Conservation (phyloP, 2,797 vertebrate species). For the Manis javanica region DNA sequence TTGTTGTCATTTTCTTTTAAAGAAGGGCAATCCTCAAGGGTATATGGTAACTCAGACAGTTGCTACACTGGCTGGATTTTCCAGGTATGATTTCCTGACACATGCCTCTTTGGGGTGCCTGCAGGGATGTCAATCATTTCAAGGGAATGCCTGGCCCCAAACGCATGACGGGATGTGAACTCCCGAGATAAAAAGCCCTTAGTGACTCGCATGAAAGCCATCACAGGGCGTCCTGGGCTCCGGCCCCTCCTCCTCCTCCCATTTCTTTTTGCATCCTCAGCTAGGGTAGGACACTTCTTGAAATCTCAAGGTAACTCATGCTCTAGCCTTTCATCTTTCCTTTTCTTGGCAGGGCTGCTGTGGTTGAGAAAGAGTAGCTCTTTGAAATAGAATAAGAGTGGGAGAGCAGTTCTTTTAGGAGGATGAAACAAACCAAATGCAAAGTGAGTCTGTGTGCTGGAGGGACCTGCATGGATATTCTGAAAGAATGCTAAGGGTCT, state of each 20-base stretch:
- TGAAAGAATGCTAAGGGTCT: conserved; percentile 65
- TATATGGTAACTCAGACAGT: neutral
- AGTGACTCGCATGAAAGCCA: neutral
- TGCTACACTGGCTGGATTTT: conserved; percentile 6
- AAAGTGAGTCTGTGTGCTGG: conserved; percentile 5
- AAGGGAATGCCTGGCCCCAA: neutral
- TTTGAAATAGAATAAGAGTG: conserved; percentile 74
- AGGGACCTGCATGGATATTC: conserved; percentile 49
- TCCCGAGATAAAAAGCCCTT: neutral
- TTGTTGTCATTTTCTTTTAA: conserved; percentile 69
- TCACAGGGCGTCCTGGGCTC: neutral
- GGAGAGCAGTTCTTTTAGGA: conserved; percentile 66
- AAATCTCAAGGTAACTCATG: conserved; percentile 62
- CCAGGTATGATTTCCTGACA: conserved; percentile 41
- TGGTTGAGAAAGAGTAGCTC: conserved; percentile 51
- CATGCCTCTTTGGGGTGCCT: neutral
- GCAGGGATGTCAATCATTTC: neutral
- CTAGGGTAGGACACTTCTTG: conserved; percentile 5
- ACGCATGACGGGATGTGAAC: neutral
- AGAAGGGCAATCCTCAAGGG: conserved; percentile 59
- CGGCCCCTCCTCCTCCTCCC: neutral
- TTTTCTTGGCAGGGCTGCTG: conserved; percentile 65
- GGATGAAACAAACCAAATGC: conserved; percentile 73
- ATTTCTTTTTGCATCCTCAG: neutral
- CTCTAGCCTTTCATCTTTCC: conserved; percentile 66